A percentile compares a stretch with the other conserved stretches of the same genome.
Evolutionary conservation across 2,113 vertebrate genomes (phyloP).

Genomic region (Guaruba guarouba): DNA sequence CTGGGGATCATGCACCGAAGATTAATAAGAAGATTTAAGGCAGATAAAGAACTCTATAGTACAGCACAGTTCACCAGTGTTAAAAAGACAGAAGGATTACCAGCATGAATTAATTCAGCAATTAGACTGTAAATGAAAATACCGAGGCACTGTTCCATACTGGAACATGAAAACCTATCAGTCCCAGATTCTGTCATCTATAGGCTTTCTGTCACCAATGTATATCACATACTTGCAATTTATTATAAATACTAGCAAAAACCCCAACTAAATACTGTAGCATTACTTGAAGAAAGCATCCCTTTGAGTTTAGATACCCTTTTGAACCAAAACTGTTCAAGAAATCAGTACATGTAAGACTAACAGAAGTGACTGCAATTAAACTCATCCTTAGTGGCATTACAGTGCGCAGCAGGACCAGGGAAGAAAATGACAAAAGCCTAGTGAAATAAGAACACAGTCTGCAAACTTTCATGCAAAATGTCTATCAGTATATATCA

Average conservation of each 20-base stretch:
- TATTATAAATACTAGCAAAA: background rate
- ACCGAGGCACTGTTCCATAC: background rate
- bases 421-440: background rate
- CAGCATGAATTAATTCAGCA: background rate
- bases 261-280: background rate
- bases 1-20: background rate
- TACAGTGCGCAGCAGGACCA: background rate
- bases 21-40: slow-evolving; percentile 3
- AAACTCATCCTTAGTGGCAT: background rate
- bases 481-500: background rate
- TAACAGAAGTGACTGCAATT: background rate
- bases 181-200: background rate
- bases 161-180: background rate
- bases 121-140: background rate
- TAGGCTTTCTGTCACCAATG: background rate
- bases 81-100: background rate
- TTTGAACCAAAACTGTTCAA: background rate
- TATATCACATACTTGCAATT: background rate
- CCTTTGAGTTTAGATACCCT: background rate
- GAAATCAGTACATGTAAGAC: background rate
- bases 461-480: background rate
- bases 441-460: background rate
- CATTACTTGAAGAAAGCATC: background rate
- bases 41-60: background rate
- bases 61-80: background rate